Base-by-base conservation (phyloP, 1,140 invertebrate species). In the Piezodorus guildinii region DNA sequence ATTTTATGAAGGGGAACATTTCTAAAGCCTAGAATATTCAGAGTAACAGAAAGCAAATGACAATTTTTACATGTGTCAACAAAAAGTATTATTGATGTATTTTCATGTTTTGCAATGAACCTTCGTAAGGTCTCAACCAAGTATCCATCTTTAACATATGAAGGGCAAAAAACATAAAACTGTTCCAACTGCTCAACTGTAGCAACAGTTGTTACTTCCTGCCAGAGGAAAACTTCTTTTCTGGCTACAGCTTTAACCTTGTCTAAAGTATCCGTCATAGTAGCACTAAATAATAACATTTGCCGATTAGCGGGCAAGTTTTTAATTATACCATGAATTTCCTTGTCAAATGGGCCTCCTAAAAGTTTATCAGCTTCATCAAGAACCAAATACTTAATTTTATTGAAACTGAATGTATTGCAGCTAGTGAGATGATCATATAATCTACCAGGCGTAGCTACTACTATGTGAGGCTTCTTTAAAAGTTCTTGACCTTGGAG, bases 201-300 rank as follows among this genome's bases (percentile, higher is more conserved):
- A 5, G 86, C 82, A 21, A 87, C 78, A 63, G 81, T 80, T 67
- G 86, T 81, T 52, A 77, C 72, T 8, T 82, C 79, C 79, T 87
- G 83, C 76, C 82, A 87, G 21, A 81, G 72, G 70, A 81, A 84
- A 14, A 81, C 78, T 73, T 70, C 49, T 64, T 69, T 69, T 46
- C 63, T 68, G 15, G 68, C 65, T 0, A 70, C 62, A 64, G 39
- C 23, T 61, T 87, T 84, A 17, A 91, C 76, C 75, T 85, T 84
- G 63, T 85, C 77, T 27, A 91, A 74, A 65, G 87, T 83, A 73
- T 94, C 88, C 10, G 92, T 96, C 73, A 98, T 93, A 16, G 96
- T 99, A 2, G 96, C 96, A 63, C 94, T 97, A 72, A 98, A 99
- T 25, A 98, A 79, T 39, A 96, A 78, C 21, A 88, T 94, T 72